phyloP scores from a whole-genome alignment of 2,797 vertebrate species.

The Pseudochirops corinnae region DNA sequence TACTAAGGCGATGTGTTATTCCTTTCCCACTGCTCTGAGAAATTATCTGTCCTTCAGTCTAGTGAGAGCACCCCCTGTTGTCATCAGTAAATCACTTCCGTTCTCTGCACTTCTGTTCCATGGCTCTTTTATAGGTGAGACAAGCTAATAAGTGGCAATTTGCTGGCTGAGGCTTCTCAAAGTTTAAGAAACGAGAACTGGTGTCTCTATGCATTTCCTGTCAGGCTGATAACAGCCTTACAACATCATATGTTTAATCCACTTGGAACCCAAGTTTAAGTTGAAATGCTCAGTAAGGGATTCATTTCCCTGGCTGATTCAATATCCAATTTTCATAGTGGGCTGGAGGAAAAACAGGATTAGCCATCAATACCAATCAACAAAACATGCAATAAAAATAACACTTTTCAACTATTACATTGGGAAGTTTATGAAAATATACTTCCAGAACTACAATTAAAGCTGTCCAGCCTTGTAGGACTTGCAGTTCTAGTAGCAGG shows the following conservation, averaged over 20 bases:
- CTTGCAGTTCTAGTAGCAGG: background rate
- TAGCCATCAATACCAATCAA: conserved; percentile 62
- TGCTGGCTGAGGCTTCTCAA: conserved; percentile 83
- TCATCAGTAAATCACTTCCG: conserved; percentile 88
- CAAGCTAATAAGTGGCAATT: conserved; percentile 89
- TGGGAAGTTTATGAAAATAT: conserved; percentile 63
- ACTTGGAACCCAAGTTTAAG: conserved; percentile 78
- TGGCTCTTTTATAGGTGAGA: conserved; percentile 89
- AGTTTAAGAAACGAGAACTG: conserved; percentile 82
- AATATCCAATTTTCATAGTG: conserved; percentile 68
- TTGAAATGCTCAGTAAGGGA: conserved; percentile 73
- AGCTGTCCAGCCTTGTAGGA: conserved; percentile 56
- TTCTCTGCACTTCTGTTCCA: conserved; percentile 81
- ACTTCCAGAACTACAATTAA: conserved; percentile 57
- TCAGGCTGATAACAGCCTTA: conserved; percentile 82
- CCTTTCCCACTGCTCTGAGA: conserved; percentile 87
- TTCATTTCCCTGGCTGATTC: conserved; percentile 68
- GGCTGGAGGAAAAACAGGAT: conserved; percentile 64
- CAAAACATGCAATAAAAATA: conserved; percentile 72
- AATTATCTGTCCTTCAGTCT: conserved; percentile 87
- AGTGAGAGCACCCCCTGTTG: conserved; percentile 90
- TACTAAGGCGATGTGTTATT: conserved; percentile 86
- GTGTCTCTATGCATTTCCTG: conserved; percentile 80
- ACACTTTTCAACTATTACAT: background rate
- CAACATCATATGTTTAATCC: conserved; percentile 82